Base-by-base conservation (phyloP, 2,797 vertebrate genomes). In the Chromobotia macracanthus region DNA sequence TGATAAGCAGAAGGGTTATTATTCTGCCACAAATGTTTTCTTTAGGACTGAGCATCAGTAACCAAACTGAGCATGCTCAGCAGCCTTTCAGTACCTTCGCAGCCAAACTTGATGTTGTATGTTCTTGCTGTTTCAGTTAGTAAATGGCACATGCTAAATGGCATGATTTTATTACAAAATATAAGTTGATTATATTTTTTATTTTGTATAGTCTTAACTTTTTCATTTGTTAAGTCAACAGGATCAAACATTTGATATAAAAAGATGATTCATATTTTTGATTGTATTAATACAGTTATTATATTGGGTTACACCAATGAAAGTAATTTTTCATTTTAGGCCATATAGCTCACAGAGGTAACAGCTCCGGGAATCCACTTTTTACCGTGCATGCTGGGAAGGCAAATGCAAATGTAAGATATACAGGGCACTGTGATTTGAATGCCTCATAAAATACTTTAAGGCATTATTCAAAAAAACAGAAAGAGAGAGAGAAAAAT, bases 401-500 rank as follows among this genome's bases (percentile, higher is more conserved):
- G 71, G 31, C 16, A 66, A n/a, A 61, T 76, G 55, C 28, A 67
- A 41, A 18, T 79, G 64, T 72, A 74, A 65, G 60, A 58, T 21
- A 1, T 38, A 16, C 11, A 35, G 16, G 35, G 19, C 35, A 66
- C 50, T 72, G 31, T 71, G 5, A 16, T 64, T 15, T 58, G 56
- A 28, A 75, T 83, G 72, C 72, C 77, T 72, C 48, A 78, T 77
- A 69, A 58, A 48, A 76, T 61, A 38, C 25, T 72, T 69, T 46
- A 13, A 50, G 41, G 50, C 72, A 60, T 3, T 15, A 69, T 56
- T 56, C 35, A 74, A 46, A 38, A 19, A 58, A 18, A 75, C 50
- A 41, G 38, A 41, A 41, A 60, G 41, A 74, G 10, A 51, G 10
- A 51, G 60, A 71, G 56, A 64, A n/a, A 58, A 50, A 70, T 35